Base-by-base conservation (phyloP, 1,140 invertebrate genomes). In the Saccostrea echinata region DNA sequence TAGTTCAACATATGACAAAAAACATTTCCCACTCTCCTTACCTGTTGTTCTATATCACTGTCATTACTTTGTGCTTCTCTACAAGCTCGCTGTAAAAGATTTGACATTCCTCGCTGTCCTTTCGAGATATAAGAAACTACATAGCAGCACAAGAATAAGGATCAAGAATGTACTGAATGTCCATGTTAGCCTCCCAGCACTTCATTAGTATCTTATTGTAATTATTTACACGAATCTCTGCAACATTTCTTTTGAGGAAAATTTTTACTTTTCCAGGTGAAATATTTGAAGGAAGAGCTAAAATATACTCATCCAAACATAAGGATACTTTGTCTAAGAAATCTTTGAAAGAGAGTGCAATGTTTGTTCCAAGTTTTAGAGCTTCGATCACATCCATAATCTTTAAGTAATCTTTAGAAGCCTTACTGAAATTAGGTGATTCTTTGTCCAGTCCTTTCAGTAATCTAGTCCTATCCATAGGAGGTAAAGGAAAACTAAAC, bases 141-240 rank as follows among this genome's bases (percentile, higher is more conserved):
- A 83, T 88, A 92, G 87, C 80, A 86, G 86, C 90, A 90, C 90
- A 90, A 30, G 90, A 89, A 86, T 90, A 92, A 35, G 84, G 84
- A 87, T 91, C 91, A 9, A 91, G 52, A n/a, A 91, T 83, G 55
- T 80, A 91, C 27, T 92, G 90, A 18, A 91, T 83, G 53, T 91
- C 82, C 86, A 89, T 87, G 35, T 90, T 90, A 85, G 89, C 89
- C 33, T 64, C 52, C 90, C 90, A 90, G 24, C 76, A 86, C 55
- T 80, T 21, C 8, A 90, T 13, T 27, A 86, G 57, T n/a, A 64
- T n/a, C 52, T 84, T 68, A 68, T 85, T 90, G 53, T 90, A 90
- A 86, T 33, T 84, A 43, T 90, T 90, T 61, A 90, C 76, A 64
- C 84, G 84, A 13, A 76, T 85, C 71, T 88, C 87, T 9, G 64